Percentiles rank a stretch among this genome's conserved stretches.
phyloP scores from a whole-genome alignment of 2,113 vertebrate genomes.

The Misgurnus mizolepis region DNA sequence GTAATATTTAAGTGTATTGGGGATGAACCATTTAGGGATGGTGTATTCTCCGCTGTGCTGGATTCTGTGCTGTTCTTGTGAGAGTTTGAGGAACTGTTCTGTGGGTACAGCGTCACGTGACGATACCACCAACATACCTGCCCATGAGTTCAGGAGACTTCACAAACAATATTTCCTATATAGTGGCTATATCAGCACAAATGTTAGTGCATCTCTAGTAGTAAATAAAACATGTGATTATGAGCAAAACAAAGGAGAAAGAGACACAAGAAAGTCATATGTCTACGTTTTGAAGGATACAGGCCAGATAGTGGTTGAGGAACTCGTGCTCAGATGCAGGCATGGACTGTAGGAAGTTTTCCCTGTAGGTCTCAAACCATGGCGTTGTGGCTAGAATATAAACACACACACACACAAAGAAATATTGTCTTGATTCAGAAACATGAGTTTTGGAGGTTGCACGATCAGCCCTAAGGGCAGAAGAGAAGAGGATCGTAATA shows the following conservation, averaged over 20 bases:
- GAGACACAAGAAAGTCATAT: background rate
- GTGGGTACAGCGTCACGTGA: constrained; percentile 87
- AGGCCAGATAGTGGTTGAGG: constrained; percentile 95
- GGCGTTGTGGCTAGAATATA: constrained; percentile 89
- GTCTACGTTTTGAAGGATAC: constrained; percentile 84
- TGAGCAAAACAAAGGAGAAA: background rate
- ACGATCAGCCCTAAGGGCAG: constrained; percentile 34
- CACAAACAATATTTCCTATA: background rate
- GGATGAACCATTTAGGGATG: constrained; percentile 96
- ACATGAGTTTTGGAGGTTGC: background rate
- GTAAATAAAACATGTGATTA: background rate
- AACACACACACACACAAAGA: constrained; percentile 54
- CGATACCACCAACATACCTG: constrained; percentile 96
- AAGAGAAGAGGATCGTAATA: background rate
- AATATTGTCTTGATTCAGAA: constrained; percentile 35
- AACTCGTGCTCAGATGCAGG: constrained; percentile 96
- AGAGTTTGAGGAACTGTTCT: constrained; percentile 94
- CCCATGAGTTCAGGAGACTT: constrained; percentile 18
- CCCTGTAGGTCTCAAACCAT: constrained; percentile 97
- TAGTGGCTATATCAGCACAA: too few relatives aligned
- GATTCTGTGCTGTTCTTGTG: constrained; percentile 95
- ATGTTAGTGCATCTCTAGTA: background rate
- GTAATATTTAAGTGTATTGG: constrained; percentile 97
- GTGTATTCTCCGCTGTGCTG: constrained; percentile 93
- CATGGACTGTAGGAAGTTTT: constrained; percentile 94